phyloP scores from a whole-genome alignment of 2,113 vertebrate species.

The Heliornis fulica region DNA sequence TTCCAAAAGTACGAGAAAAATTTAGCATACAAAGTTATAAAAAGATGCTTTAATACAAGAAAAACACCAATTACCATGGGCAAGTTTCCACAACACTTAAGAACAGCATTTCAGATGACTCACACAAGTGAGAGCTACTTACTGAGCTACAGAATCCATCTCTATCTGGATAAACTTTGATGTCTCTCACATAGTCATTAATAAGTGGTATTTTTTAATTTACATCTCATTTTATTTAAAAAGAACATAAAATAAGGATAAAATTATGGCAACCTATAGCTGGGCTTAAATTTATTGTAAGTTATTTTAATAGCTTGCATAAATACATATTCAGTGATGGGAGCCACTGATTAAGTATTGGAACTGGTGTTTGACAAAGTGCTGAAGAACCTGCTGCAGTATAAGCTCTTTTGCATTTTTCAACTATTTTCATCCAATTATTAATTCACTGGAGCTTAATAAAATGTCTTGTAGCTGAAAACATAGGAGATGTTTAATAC shows the following conservation, averaged over 20 bases:
- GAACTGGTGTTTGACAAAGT: neutral
- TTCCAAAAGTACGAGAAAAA: neutral
- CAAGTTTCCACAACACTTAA: constrained; percentile 12
- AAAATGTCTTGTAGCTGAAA: neutral
- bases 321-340: neutral
- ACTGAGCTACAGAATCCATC: neutral
- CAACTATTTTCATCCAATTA: neutral
- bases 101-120: constrained; percentile 8
- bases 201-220: neutral
- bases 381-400: neutral
- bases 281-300: neutral
- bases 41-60: neutral
- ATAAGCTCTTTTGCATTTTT: neutral
- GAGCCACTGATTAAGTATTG: neutral
- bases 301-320: neutral
- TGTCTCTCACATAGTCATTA: neutral
- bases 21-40: neutral
- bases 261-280: neutral
- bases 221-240: neutral
- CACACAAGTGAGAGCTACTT: neutral
- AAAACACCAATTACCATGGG: neutral
- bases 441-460: neutral
- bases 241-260: neutral
- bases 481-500: neutral
- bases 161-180: constrained; percentile 5